Conservation (phyloP, 2,113 vertebrate genomes). For the Dasyornis broadbenti region DNA sequence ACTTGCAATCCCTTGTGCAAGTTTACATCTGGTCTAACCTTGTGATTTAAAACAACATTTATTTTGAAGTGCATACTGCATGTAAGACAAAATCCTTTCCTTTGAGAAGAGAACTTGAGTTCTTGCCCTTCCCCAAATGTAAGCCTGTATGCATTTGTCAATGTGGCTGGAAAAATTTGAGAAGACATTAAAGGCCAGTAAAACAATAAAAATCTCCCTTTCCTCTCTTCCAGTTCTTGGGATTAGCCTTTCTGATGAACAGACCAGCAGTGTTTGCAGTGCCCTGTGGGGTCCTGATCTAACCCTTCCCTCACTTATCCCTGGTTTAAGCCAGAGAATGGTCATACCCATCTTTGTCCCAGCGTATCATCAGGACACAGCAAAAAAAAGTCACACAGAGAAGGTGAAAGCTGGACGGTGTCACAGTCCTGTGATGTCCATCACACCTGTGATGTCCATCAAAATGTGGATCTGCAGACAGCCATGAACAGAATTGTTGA, state of each 20-base stretch:
- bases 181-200: neutral
- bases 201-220: neutral
- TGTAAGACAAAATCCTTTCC: neutral
- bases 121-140: neutral
- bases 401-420: neutral
- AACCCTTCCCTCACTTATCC: neutral
- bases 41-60: neutral
- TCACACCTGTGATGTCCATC: neutral
- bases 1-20: neutral
- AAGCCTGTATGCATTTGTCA: neutral
- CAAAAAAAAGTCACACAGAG: neutral
- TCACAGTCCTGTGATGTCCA: fast-evolving
- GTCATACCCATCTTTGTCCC: neutral
- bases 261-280: neutral
- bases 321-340: neutral
- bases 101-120: neutral
- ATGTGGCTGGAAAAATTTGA: neutral
- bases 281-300: neutral
- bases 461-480: neutral
- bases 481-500: neutral
- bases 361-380: neutral
- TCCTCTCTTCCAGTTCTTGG: neutral
- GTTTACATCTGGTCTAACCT: neutral
- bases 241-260: neutral
- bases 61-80: neutral